Evolutionary conservation across 1,140 invertebrate genomes (phyloP), one percentile per base, ranked within the genome.

Genomic region (Zaprionus taronus): DNA sequence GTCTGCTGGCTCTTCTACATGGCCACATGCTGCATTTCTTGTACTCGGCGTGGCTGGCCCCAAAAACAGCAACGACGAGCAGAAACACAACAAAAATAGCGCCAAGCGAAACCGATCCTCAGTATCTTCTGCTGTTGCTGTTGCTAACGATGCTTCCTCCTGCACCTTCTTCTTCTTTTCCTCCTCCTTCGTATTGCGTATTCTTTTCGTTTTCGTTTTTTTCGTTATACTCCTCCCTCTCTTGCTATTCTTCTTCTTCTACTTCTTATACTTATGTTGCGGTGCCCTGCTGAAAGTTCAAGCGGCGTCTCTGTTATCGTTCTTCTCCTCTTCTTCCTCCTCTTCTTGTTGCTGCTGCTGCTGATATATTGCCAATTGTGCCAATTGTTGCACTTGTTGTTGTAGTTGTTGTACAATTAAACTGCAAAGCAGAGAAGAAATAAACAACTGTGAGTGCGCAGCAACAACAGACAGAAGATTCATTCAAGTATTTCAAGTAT

Each of bases 301-400:
- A 61, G 67, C 73, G 67, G 41, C 47, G 55, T 72, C 55, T 72
- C 56, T 38, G 31, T 55, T 55, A 38, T 38, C 47, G 20, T 51
- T 24, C 20, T 70, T 41, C 24, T 47, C 36, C 49, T 78, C 24
- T 28, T 80, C 28, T 60, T 75, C 83, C 22, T 75, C 73, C 80
- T 87, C 9, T 14, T 70, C 24, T 24, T 31, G 44, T 34, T 78
- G 34, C 28, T 80, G 31, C 1, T 20, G 20, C 63, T 72, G 83
- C 84, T 87, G 84, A 87, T 87, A 84, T 87, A 89, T 89, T 64
- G 85, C 85, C 84, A 89, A 87, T 89, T 87, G 84, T 87, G 77
- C 78, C 83, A 87, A 89, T 87, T 89, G 83, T 78, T 78, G 73
- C 70, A 55, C 80, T 80, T 65, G 65, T 72, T 83, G 77, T 73